phyloP scores from a whole-genome alignment of 2,888 invertebrate species.

The Sminthurides aquaticus region DNA sequence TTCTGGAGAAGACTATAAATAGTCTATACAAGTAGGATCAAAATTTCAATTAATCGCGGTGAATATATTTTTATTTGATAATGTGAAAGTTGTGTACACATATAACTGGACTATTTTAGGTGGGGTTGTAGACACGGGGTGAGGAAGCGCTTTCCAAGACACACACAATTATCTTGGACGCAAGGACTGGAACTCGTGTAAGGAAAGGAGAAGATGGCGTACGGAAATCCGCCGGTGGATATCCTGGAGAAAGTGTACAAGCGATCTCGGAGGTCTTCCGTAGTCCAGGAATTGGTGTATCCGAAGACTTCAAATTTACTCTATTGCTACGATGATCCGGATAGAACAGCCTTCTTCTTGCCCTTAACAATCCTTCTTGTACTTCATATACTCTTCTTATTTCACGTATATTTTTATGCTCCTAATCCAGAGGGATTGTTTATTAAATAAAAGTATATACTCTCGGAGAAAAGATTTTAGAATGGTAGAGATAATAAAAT shows the following conservation, averaged over 20 bases:
- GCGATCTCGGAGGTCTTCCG: conserved; percentile 9
- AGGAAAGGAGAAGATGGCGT: too few species aligned
- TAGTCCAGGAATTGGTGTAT: conserved; percentile 10
- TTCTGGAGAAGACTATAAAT: too few species aligned
- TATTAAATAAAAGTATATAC: conserved; percentile 26
- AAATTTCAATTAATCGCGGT: too few species aligned
- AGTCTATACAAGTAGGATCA: too few species aligned
- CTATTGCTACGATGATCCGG: conserved; percentile 38
- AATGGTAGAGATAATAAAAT: too few species aligned
- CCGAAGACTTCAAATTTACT: conserved; percentile 29
- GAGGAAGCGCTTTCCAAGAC: too few species aligned
- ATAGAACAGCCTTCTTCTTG: conserved; percentile 35
- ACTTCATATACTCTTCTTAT: conserved; percentile 33
- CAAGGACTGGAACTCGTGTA: too few species aligned
- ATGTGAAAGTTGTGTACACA: too few species aligned
- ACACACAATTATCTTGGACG: too few species aligned
- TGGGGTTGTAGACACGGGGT: too few species aligned
- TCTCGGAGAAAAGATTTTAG: neutral
- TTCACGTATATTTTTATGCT: conserved; percentile 36
- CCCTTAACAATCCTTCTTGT: conserved; percentile 33
- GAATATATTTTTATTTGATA: too few species aligned
- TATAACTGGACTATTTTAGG: too few species aligned
- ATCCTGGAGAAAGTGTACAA: conserved; percentile 22
- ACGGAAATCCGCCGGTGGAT: conserved; percentile 18
- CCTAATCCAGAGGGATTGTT: conserved; percentile 32